Percentiles rank a stretch among this genome's conserved stretches.
Conservation (phyloP, 2,888 invertebrate genomes). For the Synergus gifuensis region DNA sequence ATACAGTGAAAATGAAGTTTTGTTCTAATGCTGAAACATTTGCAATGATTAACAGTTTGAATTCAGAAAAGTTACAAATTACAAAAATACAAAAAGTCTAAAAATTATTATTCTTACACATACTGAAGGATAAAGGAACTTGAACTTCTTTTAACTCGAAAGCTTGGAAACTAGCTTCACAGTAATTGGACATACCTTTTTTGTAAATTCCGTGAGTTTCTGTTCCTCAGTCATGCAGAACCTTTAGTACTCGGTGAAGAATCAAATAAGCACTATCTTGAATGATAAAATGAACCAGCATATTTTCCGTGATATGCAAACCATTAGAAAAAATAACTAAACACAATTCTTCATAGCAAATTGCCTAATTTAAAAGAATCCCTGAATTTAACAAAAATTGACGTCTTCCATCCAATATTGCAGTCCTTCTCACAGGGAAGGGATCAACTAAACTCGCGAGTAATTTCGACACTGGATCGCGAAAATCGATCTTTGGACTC, state of each 20-base stretch:
- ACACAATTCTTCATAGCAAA: background rate
- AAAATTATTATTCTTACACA: background rate
- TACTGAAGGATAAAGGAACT: background rate
- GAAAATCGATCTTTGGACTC: conserved; percentile 37
- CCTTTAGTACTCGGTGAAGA: conserved; percentile 13
- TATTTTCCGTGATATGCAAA: background rate
- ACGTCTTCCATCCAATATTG: background rate
- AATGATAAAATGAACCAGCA: background rate
- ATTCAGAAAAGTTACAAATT: background rate
- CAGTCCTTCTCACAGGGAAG: conserved; percentile 13
- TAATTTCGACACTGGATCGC: conserved; percentile 41
- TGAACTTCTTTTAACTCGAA: background rate
- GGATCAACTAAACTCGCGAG: conserved; percentile 27
- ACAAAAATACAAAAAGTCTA: no score
- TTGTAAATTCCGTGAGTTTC: conserved; percentile 29
- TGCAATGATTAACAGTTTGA: background rate
- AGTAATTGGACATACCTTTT: conserved; percentile 34
- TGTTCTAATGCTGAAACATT: background rate
- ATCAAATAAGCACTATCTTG: conserved; percentile 22
- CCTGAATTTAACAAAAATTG: background rate
- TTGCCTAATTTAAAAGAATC: background rate
- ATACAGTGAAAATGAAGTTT: background rate
- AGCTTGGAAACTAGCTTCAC: background rate
- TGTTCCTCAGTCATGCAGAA: conserved; percentile 19
- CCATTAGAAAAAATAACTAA: background rate